These are phyloP conservation scores for Dendrolimus pini DNA, from an alignment of 2,888 invertebrate genomes.

Conservation along the genomic window DNA sequence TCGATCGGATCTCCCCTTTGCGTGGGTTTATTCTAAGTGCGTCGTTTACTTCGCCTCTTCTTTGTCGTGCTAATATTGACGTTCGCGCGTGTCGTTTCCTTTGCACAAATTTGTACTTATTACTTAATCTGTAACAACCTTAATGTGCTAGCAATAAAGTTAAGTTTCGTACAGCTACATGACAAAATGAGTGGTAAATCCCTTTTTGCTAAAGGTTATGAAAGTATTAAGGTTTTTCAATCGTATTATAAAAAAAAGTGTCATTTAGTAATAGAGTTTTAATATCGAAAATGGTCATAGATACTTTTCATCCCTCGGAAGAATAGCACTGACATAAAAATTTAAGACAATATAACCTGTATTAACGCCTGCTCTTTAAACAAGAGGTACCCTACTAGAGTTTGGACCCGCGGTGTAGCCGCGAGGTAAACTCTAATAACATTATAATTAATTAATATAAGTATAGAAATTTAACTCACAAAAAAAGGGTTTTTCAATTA, in stretches of 20 bases:
- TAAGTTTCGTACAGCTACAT: constrained; percentile 5
- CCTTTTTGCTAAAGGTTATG: not conserved
- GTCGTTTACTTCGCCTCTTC: constrained; percentile 28
- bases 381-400: no score
- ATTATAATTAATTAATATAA: no score
- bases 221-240: not conserved
- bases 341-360: no score
- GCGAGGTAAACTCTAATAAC: no score
- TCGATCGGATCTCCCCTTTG: constrained; percentile 6
- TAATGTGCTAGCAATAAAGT: constrained; percentile 2
- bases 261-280: no score
- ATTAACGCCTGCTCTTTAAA: no score
- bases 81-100: constrained; percentile 23
- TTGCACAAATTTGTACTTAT: constrained; percentile 1
- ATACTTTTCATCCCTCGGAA: no score
- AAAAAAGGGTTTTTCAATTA: no score
- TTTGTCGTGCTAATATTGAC: constrained; percentile 35
- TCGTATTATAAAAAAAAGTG: not conserved
- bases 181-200: not conserved
- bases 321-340: no score
- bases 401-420: no score
- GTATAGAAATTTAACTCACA: no score
- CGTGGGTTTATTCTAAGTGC: constrained; percentile 22
- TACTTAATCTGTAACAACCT: not conserved
- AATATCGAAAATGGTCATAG: no score